phyloP scores from a whole-genome alignment of 2,113 vertebrate genomes.

The Egretta garzetta region DNA sequence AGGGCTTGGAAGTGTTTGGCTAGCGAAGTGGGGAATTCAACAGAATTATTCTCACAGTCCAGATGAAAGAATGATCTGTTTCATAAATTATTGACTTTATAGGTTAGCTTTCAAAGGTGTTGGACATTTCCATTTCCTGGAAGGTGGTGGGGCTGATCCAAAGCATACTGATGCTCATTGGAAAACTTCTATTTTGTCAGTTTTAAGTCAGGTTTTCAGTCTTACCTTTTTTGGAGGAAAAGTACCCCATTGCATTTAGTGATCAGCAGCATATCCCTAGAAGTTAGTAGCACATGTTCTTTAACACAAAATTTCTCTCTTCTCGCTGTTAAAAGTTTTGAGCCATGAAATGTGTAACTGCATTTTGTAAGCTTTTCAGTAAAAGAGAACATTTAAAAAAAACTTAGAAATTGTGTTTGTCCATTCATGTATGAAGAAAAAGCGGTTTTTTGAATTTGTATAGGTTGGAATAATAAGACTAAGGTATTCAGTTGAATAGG shows the following conservation, averaged over 20 bases:
- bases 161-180: not conserved
- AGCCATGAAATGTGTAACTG: not conserved
- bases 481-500: not conserved
- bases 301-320: not conserved
- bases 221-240: not conserved
- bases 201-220: not conserved
- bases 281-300: not conserved
- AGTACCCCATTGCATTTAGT: not conserved
- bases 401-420: not conserved
- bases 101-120: not conserved
- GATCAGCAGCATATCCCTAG: not conserved
- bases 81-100: not conserved
- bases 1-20: not conserved
- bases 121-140: not conserved
- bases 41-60: not conserved
- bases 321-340: not conserved
- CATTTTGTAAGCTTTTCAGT: not conserved
- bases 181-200: not conserved
- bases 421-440: not conserved
- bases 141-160: not conserved
- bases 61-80: not conserved
- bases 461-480: not conserved
- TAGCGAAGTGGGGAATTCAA: not conserved
- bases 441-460: not conserved
- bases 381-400: not conserved